phyloP scores from a whole-genome alignment of 2,797 vertebrate genomes.

The Myotis vivesi region DNA sequence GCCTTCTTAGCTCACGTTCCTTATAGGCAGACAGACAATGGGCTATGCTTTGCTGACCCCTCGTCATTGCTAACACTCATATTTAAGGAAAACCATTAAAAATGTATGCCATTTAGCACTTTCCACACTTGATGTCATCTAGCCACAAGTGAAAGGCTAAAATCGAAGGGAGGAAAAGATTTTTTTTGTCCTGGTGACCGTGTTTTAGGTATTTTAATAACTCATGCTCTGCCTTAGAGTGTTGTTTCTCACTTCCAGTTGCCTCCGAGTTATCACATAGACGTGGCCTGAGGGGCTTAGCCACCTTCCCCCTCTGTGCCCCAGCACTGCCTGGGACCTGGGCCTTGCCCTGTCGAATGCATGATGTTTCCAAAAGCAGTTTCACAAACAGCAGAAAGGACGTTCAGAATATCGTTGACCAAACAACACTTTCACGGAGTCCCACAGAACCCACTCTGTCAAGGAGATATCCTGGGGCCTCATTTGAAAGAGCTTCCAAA shows the following conservation, averaged over 20 bases:
- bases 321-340: not conserved
- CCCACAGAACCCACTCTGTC: not conserved
- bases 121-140: not conserved
- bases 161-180: not conserved
- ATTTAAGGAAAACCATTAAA: not conserved
- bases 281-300: not conserved
- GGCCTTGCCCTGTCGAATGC: rapidly evolving
- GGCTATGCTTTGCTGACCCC: not conserved
- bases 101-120: not conserved
- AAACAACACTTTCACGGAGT: not conserved
- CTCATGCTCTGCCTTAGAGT: not conserved
- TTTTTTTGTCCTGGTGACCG: not conserved
- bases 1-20: not conserved
- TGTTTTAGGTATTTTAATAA: not conserved
- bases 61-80: not conserved
- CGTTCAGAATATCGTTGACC: not conserved
- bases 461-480: not conserved
- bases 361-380: not conserved
- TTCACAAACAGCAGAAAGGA: not conserved
- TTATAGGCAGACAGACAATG: not conserved
- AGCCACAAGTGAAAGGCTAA: not conserved
- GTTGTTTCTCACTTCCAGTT: not conserved
- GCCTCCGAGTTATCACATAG: not conserved
- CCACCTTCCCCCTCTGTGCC: not conserved
- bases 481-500: not conserved